Base-by-base conservation (phyloP, 2,113 vertebrate species). In the Hippoglossus stenolepis region DNA sequence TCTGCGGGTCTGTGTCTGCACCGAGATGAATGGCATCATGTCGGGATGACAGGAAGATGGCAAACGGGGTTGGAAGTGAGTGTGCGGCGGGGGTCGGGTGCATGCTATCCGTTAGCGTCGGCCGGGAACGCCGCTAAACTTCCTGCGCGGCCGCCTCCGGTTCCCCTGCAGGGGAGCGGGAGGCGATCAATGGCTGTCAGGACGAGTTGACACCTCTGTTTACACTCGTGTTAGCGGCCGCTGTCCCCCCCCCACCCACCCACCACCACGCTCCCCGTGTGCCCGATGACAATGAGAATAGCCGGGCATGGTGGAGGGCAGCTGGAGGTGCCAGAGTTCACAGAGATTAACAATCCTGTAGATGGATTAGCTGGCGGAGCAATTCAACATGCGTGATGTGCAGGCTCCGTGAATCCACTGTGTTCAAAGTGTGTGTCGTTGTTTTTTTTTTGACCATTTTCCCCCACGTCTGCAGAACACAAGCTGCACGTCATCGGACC, bases 401-500 rank as follows among this genome's bases (percentile, higher is more conserved):
- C 18, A 15, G 4, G 56, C 4, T 15, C 15, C 12, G 56, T 58
- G 54, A 24, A 57, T 24, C 54, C 3, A 4, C 12, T 18, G 26
- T 60, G 2, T 26, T 11, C 12, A 57, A 58, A 47, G 54, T 31
- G n/a, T 77, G 21, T 72, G 24, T 70, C 43, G 51, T 20, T 24
- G 21, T 24, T 38, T 57, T 49, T 20, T 62, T 14, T 5, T 13
- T 18, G 0, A 6, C 31, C 5, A 0, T 31, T 31, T 5, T 1
- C 31, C 62, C 62, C 7, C 56, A 64, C 60, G 61, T 85, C 79
- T 79, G 75, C 87, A 99, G 97, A 99, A 89, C 97, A 98, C 93
- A 98, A 98, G 87, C 92, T 98, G 87, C 92, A 96, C 85, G 95
- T 95, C 84, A 94, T 95, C 86, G 97, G 97, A 81, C 97, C 97